A percentile compares a stretch with the other conserved stretches of the same genome.
These are phyloP conservation scores for Drosophila robusta DNA, from an alignment of 2,888 invertebrate genomes.

Conservation along the genomic window DNA sequence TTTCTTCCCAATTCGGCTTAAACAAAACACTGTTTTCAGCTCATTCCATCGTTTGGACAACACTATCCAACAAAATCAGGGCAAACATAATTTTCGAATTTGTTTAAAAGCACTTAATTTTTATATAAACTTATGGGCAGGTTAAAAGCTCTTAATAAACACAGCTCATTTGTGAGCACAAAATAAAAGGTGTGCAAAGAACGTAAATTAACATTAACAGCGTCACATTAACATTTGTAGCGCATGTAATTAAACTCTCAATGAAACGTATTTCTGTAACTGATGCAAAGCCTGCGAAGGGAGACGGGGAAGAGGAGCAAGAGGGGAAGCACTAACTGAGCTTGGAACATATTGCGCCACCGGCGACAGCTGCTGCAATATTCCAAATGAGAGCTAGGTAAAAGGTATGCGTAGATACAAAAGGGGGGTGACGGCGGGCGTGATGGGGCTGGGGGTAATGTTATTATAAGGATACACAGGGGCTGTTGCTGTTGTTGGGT, in stretches of 20 bases:
- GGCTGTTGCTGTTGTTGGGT: conserved; percentile 12
- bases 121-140: too few relatives aligned
- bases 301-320: background rate
- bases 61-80: background rate
- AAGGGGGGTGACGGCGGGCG: background rate
- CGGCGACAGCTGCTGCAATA: conserved; percentile 60
- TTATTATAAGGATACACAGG: conserved; percentile 28
- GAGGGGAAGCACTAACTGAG: background rate
- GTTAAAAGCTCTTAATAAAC: conserved; percentile 1
- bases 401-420: conserved; percentile 15
- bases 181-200: conserved; percentile 19
- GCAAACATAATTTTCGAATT: background rate
- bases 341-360: conserved; percentile 50
- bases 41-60: too few relatives aligned
- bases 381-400: conserved; percentile 24
- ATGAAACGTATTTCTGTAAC: conserved; percentile 9
- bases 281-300: background rate
- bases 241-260: conserved; percentile 29
- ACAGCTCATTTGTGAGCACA: conserved; percentile 3
- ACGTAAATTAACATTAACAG: conserved; percentile 36
- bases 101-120: background rate
- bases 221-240: conserved; percentile 41
- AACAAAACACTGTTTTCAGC: too few relatives aligned
- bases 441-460: conserved; percentile 18
- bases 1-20: too few relatives aligned